Evolutionary conservation across 2,113 vertebrate genomes (phyloP).

Genomic region (Apaloderma vittatum): DNA sequence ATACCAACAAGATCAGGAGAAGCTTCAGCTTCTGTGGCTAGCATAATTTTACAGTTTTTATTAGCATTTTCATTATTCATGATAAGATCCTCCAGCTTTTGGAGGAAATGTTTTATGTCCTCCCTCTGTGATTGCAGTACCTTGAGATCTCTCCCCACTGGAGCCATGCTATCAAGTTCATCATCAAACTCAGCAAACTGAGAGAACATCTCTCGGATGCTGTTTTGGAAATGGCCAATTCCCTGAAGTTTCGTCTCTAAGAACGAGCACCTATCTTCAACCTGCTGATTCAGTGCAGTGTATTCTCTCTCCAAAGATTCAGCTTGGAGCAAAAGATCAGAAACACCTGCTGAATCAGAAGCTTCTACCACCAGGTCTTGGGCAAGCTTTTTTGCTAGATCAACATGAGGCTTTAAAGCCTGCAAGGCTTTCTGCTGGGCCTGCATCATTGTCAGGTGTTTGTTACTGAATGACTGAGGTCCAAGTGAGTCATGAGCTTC

Average conservation of each 20-base stretch:
- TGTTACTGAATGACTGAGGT: conserved; percentile 90
- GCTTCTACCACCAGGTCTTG: conserved; percentile 87
- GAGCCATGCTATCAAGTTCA: conserved; percentile 93
- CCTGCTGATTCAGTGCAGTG: conserved; percentile 78
- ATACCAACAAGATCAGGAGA: conserved; percentile 93
- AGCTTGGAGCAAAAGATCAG: conserved; percentile 87
- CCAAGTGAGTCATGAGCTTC: conserved; percentile 85
- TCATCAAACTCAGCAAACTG: conserved; percentile 95
- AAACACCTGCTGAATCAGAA: conserved; percentile 88
- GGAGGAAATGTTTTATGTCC: conserved; percentile 84
- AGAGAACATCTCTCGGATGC: conserved; percentile 94
- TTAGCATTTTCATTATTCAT: conserved; percentile 85
- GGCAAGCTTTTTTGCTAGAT: conserved; percentile 85
- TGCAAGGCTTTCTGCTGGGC: conserved; percentile 91
- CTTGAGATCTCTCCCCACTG: conserved; percentile 85
- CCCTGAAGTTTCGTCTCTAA: conserved; percentile 95
- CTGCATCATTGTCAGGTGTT: conserved; percentile 91
- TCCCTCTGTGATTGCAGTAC: conserved; percentile 85
- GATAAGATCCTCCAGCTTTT: conserved; percentile 89
- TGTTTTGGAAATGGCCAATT: conserved; percentile 95
- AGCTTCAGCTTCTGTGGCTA: conserved; percentile 85
- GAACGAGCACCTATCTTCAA: conserved; percentile 87
- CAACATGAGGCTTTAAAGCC: conserved; percentile 83
- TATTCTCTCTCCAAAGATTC: conserved; percentile 88
- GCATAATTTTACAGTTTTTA: conserved; percentile 92